Evolutionary conservation across 2,113 vertebrate genomes (phyloP).

Genomic region (Gallinago paraguaiae): DNA sequence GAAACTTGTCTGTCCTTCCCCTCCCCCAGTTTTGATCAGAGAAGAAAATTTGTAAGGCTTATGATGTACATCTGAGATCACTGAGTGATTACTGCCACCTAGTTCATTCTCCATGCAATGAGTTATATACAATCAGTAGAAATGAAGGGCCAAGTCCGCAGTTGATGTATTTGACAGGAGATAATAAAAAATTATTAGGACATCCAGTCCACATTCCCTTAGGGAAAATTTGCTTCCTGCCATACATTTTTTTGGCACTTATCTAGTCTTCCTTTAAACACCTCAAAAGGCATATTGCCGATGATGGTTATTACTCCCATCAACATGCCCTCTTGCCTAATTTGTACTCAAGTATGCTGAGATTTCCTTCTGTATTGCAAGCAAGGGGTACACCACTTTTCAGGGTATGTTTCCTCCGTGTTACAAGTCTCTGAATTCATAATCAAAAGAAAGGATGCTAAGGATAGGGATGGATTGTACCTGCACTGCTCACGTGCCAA

Average conservation of each 20-base stretch:
- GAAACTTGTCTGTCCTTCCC: not conserved
- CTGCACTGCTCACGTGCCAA: not conserved
- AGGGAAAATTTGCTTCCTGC: not conserved
- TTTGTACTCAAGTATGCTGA: not conserved
- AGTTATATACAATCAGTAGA: not conserved
- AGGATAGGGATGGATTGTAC: not conserved
- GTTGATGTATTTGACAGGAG: not conserved
- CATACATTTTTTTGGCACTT: not conserved
- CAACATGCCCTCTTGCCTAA: fast-evolving
- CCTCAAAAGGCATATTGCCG: not conserved
- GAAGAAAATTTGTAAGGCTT: not conserved
- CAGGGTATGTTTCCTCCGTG: not conserved
- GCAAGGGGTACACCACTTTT: not conserved
- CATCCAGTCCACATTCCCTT: not conserved
- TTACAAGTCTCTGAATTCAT: not conserved
- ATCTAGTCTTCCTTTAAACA: not conserved
- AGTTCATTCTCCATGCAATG: constrained; percentile 10
- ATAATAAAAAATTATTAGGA: not conserved
- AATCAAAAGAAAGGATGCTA: not conserved
- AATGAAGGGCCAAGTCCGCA: not conserved
- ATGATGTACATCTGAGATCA: not conserved
- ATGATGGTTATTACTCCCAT: not conserved
- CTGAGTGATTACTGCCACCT: constrained; percentile 48
- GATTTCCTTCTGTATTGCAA: not conserved
- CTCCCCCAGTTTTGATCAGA: not conserved